A percentile compares a stretch with the other conserved stretches of the same genome.
Evolutionary conservation across 1,140 invertebrate species (phyloP).

Genomic region (Drosophila nasuta): DNA sequence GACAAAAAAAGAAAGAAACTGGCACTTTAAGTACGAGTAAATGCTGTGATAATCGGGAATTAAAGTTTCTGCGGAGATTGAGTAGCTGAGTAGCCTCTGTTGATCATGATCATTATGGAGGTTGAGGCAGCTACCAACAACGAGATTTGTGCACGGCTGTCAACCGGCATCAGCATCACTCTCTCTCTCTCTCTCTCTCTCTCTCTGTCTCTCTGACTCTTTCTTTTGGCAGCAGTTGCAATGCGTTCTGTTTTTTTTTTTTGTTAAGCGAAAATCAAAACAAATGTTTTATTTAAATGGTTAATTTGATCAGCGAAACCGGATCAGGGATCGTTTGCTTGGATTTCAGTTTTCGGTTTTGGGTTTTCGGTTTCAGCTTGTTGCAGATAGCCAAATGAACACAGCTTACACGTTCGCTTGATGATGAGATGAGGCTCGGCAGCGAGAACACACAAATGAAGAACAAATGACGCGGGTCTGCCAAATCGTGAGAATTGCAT

Average conservation of each 20-base stretch:
- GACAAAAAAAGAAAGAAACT: slow-evolving; percentile 3
- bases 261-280: slow-evolving; percentile 61
- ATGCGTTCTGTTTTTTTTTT: neutral
- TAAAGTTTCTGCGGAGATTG: slow-evolving; percentile 21
- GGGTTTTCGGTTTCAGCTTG: slow-evolving; percentile 6
- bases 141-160: slow-evolving; percentile 56
- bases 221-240: neutral
- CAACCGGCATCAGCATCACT: slow-evolving; percentile 50
- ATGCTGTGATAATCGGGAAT: slow-evolving; percentile 42
- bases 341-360: neutral
- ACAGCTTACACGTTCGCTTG: slow-evolving; percentile 64
- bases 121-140: slow-evolving; percentile 39
- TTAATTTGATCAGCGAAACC: slow-evolving; percentile 68
- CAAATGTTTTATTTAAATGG: slow-evolving; percentile 82
- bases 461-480: slow-evolving; percentile 54
- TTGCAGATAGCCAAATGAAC: slow-evolving; percentile 66
- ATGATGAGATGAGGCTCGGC: slow-evolving; percentile 56
- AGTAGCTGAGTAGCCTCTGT: slow-evolving; percentile 4
- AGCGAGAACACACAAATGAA: slow-evolving; percentile 55
- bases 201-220: neutral
- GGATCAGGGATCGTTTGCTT: slow-evolving; percentile 26
- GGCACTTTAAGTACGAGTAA: slow-evolving; percentile 40
- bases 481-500: slow-evolving; percentile 80
- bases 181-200: neutral
- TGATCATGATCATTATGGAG: slow-evolving; percentile 24